These are phyloP conservation scores for Luffia ferchaultella DNA, from an alignment of 2,888 invertebrate species.

Conservation along the genomic window DNA sequence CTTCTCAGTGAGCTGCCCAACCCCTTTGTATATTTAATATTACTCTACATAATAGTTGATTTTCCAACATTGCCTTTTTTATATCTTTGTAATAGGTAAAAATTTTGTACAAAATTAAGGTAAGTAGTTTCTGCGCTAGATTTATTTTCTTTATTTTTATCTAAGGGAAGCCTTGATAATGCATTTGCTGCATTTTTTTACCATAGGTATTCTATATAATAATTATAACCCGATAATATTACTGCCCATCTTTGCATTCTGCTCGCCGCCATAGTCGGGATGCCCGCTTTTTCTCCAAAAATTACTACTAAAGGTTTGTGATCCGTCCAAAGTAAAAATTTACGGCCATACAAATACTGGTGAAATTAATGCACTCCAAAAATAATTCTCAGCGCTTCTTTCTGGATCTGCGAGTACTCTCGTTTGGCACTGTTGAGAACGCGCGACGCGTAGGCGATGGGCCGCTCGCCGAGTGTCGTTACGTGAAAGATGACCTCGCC, in stretches of 20 bases:
- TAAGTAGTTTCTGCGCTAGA: slow-evolving; percentile 5
- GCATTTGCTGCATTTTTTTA: no score
- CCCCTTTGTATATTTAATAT: slow-evolving; percentile 2
- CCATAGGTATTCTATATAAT: slow-evolving; percentile 5
- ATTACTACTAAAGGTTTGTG: not conserved
- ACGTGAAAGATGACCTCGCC: no score
- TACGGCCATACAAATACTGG: slow-evolving; percentile 11
- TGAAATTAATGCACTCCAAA: slow-evolving; percentile 11
- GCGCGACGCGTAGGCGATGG: slow-evolving; percentile 10
- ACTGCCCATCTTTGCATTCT: not conserved
- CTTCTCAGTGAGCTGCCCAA: slow-evolving; percentile 2
- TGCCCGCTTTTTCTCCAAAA: not conserved
- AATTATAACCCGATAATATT: not conserved
- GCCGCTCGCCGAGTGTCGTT: slow-evolving; percentile 8
- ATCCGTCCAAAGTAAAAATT: slow-evolving; percentile 11
- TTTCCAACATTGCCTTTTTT: not conserved
- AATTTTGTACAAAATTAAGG: slow-evolving; percentile 1
- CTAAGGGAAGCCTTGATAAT: no score
- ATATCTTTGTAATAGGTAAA: not conserved
- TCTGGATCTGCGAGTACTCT: slow-evolving; percentile 8
- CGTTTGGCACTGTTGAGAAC: slow-evolving; percentile 5
- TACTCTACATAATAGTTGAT: slow-evolving; percentile 3
- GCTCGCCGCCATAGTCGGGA: not conserved
- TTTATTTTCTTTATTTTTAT: no score
- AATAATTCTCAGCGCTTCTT: slow-evolving; percentile 12